Conservation (phyloP, 2,888 invertebrate genomes). For the Lithodes maja region DNA sequence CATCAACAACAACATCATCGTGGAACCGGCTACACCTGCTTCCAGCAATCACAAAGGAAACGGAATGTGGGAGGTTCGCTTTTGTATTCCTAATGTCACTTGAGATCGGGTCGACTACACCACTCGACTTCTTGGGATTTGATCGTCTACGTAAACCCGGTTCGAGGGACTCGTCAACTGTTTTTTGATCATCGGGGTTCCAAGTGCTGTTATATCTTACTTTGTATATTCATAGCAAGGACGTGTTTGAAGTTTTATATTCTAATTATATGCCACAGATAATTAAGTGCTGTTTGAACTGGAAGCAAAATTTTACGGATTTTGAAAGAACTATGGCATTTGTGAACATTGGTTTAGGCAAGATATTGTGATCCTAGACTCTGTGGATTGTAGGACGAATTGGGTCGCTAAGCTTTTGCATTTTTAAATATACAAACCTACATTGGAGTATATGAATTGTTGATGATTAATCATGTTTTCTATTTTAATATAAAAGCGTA, state of each 20-base stretch:
- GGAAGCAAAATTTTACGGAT: too few species aligned
- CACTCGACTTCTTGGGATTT: neutral
- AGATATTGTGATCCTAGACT: neutral
- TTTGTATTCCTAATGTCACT: neutral
- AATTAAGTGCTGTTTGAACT: too few species aligned
- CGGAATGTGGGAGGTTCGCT: neutral
- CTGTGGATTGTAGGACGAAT: neutral
- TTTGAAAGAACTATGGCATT: too few species aligned
- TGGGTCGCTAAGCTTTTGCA: neutral
- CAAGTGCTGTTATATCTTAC: neutral
- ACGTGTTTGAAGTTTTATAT: too few species aligned
- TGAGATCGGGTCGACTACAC: neutral
- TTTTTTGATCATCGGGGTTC: neutral
- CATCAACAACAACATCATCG: neutral
- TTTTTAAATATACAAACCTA: neutral
- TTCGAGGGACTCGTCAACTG: too few species aligned
- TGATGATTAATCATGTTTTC: neutral
- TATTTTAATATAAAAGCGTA: neutral
- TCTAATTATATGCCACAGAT: too few species aligned
- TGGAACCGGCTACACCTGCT: neutral
- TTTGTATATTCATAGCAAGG: too few species aligned
- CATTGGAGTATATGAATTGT: neutral
- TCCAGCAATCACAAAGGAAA: neutral
- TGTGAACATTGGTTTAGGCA: too few species aligned
- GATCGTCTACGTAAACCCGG: too few species aligned